Conservation (phyloP, 2,888 invertebrate genomes). For the Cheilosia impressa region DNA sequence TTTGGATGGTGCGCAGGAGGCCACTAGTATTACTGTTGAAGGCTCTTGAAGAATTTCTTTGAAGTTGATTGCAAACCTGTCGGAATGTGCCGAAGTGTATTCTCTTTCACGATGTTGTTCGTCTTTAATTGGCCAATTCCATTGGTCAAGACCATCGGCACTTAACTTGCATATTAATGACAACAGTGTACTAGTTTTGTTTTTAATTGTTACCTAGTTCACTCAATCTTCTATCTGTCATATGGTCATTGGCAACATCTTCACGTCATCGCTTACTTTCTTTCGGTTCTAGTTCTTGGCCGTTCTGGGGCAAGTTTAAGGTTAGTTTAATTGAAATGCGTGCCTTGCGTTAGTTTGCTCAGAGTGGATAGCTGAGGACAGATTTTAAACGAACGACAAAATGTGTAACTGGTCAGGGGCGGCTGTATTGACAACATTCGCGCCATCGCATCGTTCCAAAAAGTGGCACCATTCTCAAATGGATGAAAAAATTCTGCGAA, state of each 20-base stretch:
- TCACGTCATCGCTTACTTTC: slow-evolving; percentile 40
- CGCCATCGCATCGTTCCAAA: no score
- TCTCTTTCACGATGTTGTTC: neutral
- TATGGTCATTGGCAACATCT: slow-evolving; percentile 15
- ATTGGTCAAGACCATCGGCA: neutral
- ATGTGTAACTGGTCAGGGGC: no score
- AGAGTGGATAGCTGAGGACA: neutral
- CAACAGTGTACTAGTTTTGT: slow-evolving; percentile 26
- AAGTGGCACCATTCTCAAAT: no score
- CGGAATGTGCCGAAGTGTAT: neutral
- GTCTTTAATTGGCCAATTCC: neutral
- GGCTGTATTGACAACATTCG: no score
- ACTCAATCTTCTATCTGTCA: slow-evolving; percentile 30
- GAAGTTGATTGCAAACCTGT: neutral
- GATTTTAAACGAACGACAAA: neutral
- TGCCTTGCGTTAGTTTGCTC: neutral
- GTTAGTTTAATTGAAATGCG: slow-evolving; percentile 10
- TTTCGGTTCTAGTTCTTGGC: slow-evolving; percentile 19
- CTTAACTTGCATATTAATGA: slow-evolving; percentile 35
- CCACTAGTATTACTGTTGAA: neutral
- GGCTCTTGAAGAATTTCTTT: neutral
- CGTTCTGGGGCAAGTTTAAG: slow-evolving; percentile 39
- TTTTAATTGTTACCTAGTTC: slow-evolving; percentile 60
- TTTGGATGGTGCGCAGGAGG: neutral
- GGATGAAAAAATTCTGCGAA: no score